Conservation (phyloP, 2,113 vertebrate species). For the Platysternon megacephalum region DNA sequence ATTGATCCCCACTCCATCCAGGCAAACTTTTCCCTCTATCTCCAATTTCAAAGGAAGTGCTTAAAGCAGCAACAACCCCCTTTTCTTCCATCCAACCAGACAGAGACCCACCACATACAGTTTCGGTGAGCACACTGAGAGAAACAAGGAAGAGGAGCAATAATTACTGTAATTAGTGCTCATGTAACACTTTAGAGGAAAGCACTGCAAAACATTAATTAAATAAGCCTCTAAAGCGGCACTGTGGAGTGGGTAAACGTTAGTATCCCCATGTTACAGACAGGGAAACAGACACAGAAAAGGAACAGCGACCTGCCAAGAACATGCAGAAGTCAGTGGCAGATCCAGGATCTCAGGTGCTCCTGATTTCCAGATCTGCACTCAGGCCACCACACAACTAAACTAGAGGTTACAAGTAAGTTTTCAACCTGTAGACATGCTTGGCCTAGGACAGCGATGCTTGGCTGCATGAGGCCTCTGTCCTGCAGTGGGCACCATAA, state of each 20-base stretch:
- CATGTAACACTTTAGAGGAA: neutral
- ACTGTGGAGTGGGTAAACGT: neutral
- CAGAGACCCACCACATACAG: neutral
- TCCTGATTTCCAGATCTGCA: neutral
- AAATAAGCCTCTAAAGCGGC: neutral
- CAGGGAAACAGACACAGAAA: neutral
- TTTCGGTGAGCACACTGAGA: neutral
- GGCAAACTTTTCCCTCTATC: neutral
- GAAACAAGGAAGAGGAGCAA: neutral
- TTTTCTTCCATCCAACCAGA: neutral
- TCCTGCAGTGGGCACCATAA: neutral
- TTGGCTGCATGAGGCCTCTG: accelerated
- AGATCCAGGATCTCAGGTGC: neutral
- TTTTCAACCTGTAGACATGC: neutral
- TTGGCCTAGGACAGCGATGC: neutral
- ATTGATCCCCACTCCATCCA: neutral
- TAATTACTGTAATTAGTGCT: neutral
- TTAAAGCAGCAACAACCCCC: neutral
- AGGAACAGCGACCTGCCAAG: neutral
- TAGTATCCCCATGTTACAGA: neutral
- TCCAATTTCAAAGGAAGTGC: neutral
- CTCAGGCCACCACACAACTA: neutral
- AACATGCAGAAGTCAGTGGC: neutral
- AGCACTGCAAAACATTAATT: neutral
- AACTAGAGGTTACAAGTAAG: neutral